Base-by-base conservation (phyloP, 2,888 invertebrate genomes). In the Dendrolimus pini region DNA sequence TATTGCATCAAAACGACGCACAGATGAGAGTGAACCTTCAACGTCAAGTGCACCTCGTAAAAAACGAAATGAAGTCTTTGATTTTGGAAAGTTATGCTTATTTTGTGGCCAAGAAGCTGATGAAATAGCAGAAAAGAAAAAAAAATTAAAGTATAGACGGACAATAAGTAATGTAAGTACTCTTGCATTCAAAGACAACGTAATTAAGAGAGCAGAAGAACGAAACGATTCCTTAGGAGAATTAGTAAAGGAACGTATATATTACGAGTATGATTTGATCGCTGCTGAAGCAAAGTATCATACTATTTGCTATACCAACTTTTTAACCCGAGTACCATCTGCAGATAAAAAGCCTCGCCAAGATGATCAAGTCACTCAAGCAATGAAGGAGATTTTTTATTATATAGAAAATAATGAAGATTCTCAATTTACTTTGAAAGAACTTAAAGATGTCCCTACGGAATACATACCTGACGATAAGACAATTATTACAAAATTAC, bases 361-460 rank as follows among this genome's bases (percentile, higher is more conserved):
- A 75, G 70, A 76, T 71, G 62, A 75, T 72, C 69, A 74, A 72
- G 75, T 78, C 59, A 71, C 14, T 14, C 71, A 71, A 75, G 74
- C 78, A 66, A 77, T 80, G 77, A 59, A 65, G 59, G 70, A 77
- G 67, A 71, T 78, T 72, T 78, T 74, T 67, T 56, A 53, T 68
- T 79, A 77, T 61, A 77, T 79, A 59, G 74, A 80, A 75, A 76
- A 69, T 71, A 70, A 72, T 68, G 67, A 69, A 57, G 77, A 78
- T 72, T 79, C 72, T 58, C 77, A 80, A 74, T 80, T 78, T 67
- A 77, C 75, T 59, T 65, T 79, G 58, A 71, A 71, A 70, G 74
- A 79, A 58, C 70, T 78, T 63, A 71, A 71, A 70, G 66, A 71
- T 70, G 69, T 74, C 64, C 60, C 59, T 58, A 74, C 70, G 60